Evolutionary conservation across 2,888 invertebrate species (phyloP).

Genomic region (Drosophila meridiana): DNA sequence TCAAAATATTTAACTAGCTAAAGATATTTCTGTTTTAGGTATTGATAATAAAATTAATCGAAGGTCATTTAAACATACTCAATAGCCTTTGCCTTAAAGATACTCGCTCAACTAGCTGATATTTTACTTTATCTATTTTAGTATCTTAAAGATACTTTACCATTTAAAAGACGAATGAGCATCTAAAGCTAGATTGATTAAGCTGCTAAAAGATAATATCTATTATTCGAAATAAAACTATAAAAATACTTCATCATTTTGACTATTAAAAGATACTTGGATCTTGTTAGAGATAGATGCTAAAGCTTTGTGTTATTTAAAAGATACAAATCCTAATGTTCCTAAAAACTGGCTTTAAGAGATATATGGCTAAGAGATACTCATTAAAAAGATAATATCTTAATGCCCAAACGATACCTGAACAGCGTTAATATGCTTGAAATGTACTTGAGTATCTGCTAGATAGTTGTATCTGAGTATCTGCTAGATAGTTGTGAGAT

Average conservation of each 20-base stretch:
- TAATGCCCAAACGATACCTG: not conserved
- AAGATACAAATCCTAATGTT: not conserved
- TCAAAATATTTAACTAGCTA: not conserved
- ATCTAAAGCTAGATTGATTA: not conserved
- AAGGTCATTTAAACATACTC: not conserved
- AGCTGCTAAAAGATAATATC: not conserved
- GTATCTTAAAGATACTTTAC: not conserved
- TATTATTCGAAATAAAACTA: not conserved
- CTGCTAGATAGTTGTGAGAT: not conserved
- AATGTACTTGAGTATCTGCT: not conserved
- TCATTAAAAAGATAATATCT: not conserved
- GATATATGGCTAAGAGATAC: not conserved
- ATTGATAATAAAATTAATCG: too few species aligned
- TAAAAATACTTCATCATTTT: not conserved
- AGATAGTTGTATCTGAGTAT: not conserved
- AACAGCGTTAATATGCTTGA: too few species aligned
- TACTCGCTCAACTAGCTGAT: not conserved
- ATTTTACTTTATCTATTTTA: not conserved
- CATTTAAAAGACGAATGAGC: not conserved
- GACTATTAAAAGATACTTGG: not conserved
- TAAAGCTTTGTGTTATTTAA: not conserved
- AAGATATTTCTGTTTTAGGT: not conserved
- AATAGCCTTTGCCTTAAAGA: not conserved
- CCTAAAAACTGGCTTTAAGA: not conserved
- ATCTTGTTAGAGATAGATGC: not conserved